Base-by-base conservation (phyloP, 2,113 vertebrate species). In the Tor tambroides region DNA sequence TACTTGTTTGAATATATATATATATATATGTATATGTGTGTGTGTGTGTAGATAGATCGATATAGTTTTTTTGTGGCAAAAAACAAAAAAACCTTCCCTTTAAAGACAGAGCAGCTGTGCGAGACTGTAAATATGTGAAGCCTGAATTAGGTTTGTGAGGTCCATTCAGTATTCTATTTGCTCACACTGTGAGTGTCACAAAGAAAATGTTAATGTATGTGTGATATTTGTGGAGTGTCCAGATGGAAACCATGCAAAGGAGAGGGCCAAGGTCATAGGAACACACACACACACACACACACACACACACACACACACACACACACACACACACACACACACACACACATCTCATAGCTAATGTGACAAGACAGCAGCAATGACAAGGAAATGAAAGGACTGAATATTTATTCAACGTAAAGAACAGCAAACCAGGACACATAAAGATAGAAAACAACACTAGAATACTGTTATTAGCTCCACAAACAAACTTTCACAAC, bases 361-460 rank as follows among this genome's bases (percentile, higher is more conserved):
- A 56, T 5, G 3, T 46, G 23, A 88, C 59, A 9, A 61, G 69
- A 19, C 69, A 85, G 82, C 72, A 76, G n/a, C 38, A 75, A 75
- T 12, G 6, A 79, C 77, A 61, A 75, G 85, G 63, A 56, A 84
- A 32, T 88, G 85, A 91, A 91, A 90, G 89, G 88, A 89, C 83
- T 91, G 87, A 15, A 89, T 91, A 87, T 93, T 93, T 92, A 94
- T 93, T 94, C 81, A 90, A 92, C 87, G 65, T 88, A 89, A 92
- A 92, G 88, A 92, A 92, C 88, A 92, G 89, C 89, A 82, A 90
- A 91, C 86, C 87, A 74, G 65, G 83, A 90, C 84, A 91, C 87
- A 87, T 79, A 32, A 76, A 88, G 86, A 74, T 86, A 56, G 78
- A 87, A 88, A 87, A 88, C 75, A 91, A 90, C 87, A 91, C 88